Conservation (phyloP, 2,113 vertebrate species). For the Gallinago paraguaiae region DNA sequence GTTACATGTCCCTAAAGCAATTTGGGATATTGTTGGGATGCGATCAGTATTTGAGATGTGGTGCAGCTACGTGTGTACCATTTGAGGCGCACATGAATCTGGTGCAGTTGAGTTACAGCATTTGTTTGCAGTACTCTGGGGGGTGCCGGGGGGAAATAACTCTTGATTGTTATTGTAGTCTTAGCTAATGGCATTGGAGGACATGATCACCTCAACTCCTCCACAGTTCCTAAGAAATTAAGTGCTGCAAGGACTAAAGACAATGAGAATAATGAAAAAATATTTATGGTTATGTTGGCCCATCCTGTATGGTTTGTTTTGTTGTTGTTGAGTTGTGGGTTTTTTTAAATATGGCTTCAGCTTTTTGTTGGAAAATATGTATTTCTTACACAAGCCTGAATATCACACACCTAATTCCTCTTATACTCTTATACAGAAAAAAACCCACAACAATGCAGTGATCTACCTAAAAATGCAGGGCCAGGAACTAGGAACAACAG, state of each 20-base stretch:
- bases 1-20: neutral
- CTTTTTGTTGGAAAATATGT: neutral
- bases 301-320: neutral
- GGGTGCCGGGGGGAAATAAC: neutral
- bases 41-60: neutral
- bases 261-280: neutral
- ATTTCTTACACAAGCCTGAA: neutral
- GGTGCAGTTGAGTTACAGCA: neutral
- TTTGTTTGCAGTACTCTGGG: neutral
- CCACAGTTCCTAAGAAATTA: neutral
- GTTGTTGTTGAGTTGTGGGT: neutral
- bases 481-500: neutral
- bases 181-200: neutral
- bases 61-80: neutral
- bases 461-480: neutral
- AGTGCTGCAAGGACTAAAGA: neutral
- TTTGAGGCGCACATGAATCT: accelerated
- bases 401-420: neutral
- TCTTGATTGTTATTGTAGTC: neutral
- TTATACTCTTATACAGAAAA: neutral
- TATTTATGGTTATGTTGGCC: neutral
- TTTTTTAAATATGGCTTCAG: neutral
- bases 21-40: neutral
- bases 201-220: neutral
- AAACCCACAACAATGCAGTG: neutral